Evolutionary conservation across 2,797 vertebrate genomes (phyloP).

Genomic region (Orientallactaga sibirica): DNA sequence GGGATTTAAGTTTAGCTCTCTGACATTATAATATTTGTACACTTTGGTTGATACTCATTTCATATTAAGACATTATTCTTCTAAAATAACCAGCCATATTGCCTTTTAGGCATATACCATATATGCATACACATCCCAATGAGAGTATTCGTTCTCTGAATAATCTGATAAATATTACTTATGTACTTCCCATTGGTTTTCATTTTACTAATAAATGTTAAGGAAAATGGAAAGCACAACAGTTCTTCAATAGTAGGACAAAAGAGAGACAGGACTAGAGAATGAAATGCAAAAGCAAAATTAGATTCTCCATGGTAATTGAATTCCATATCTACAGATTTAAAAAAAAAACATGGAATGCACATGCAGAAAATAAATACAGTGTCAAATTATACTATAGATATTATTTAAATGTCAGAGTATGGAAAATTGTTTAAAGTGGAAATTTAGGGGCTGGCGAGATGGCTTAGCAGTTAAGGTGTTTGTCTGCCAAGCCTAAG

Average conservation of each 20-base stretch:
- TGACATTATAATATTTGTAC: background rate
- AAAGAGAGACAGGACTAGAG: background rate
- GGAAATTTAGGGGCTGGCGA: background rate
- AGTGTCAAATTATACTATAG: background rate
- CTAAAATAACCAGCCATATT: background rate
- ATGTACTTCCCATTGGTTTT: background rate
- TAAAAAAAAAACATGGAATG: background rate
- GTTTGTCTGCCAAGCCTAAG: too few relatives aligned
- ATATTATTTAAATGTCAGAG: background rate
- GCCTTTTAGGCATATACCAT: background rate
- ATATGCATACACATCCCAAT: background rate
- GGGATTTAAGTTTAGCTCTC: background rate
- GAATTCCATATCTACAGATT: background rate
- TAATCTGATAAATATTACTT: too few relatives aligned
- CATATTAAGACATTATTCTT: background rate
- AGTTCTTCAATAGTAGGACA: background rate
- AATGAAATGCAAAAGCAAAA: background rate
- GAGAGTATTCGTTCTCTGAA: background rate
- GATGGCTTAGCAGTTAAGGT: too few relatives aligned
- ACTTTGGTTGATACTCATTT: background rate
- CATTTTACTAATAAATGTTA: background rate
- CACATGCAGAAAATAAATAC: background rate
- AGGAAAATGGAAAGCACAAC: background rate
- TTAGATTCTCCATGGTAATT: conserved; percentile 19
- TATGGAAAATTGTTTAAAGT: background rate